Conservation (phyloP, 1,140 invertebrate genomes). For the Aethina tumida region DNA sequence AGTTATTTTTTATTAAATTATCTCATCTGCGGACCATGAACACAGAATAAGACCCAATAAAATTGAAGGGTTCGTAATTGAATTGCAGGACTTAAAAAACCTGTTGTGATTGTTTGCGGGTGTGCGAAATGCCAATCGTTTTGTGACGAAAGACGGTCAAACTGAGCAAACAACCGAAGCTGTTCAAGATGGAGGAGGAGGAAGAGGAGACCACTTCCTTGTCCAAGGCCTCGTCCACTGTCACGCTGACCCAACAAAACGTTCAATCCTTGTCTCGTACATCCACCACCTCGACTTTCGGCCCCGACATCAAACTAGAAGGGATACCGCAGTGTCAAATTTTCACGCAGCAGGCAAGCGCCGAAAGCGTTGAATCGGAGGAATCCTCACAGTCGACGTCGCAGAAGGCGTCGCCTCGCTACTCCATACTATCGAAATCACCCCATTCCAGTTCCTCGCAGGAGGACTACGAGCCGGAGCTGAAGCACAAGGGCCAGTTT, state of each 20-base stretch:
- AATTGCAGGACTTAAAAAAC: too few relatives aligned
- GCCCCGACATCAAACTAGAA: conserved; percentile 6
- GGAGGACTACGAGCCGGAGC: conserved; percentile 52
- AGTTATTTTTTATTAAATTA: too few relatives aligned
- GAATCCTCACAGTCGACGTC: conserved; percentile 30
- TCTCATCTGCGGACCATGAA: too few relatives aligned
- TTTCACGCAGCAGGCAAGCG: conserved; percentile 38
- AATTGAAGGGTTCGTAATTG: too few relatives aligned
- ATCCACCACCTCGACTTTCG: conserved; percentile 22
- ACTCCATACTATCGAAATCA: conserved; percentile 42
- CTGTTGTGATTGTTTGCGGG: too few relatives aligned
- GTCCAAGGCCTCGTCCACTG: conserved; percentile 30
- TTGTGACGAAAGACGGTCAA: too few relatives aligned
- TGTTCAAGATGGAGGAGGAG: conserved; percentile 45
- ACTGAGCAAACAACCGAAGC: too few relatives aligned
- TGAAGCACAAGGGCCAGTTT: conserved; percentile 45
- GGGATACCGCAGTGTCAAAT: conserved; percentile 35
- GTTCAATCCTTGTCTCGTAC: conserved; percentile 18
- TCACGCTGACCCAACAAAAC: conserved; percentile 29
- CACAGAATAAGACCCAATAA: too few relatives aligned
- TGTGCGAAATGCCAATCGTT: too few relatives aligned
- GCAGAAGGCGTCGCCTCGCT: conserved; percentile 23
- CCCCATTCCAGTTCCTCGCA: conserved; percentile 60
- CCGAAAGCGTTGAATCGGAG: conserved; percentile 35
- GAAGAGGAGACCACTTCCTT: conserved; percentile 38